phyloP scores from a whole-genome alignment of 1,140 invertebrate species.

The Temnothorax longispinosus region DNA sequence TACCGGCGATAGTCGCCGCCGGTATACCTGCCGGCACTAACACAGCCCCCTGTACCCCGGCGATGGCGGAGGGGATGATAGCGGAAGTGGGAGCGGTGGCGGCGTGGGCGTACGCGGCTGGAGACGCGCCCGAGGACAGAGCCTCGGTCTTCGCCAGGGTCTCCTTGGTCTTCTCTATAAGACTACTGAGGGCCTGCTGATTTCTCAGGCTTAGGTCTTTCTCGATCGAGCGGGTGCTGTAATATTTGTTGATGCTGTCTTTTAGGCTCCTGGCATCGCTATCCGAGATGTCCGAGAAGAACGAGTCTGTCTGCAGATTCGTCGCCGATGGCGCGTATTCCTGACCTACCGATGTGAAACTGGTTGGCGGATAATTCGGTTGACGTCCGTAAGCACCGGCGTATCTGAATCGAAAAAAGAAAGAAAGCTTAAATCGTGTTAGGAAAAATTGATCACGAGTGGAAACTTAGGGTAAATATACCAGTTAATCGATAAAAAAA shows the following conservation, averaged over 20 bases:
- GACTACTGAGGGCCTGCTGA: not conserved
- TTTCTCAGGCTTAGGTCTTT: slow-evolving; percentile 47
- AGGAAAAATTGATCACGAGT: not conserved
- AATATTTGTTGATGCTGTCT: slow-evolving; percentile 49
- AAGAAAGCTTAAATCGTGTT: not conserved
- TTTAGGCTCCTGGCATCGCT: not conserved
- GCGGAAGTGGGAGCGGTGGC: not conserved
- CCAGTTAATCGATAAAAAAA: not conserved
- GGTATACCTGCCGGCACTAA: slow-evolving; percentile 62
- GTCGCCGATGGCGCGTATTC: slow-evolving; percentile 37
- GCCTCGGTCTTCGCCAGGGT: not conserved
- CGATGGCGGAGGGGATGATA: not conserved
- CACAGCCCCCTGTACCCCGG: slow-evolving; percentile 37
- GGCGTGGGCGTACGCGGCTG: not conserved
- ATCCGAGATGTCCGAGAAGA: slow-evolving; percentile 49
- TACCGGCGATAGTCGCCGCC: slow-evolving; percentile 65
- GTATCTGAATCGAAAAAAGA: slow-evolving; percentile 23
- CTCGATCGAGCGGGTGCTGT: slow-evolving; percentile 59
- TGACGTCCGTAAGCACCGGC: slow-evolving; percentile 10
- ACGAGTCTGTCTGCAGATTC: not conserved
- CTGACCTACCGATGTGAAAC: slow-evolving; percentile 29
- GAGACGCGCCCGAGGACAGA: not conserved
- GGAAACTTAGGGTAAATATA: not conserved
- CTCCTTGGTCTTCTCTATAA: slow-evolving; percentile 10
- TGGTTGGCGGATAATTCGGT: slow-evolving; percentile 16